These are phyloP conservation scores for Procambarus clarkii DNA, from an alignment of 1,140 invertebrate genomes.

Conservation along the genomic window DNA sequence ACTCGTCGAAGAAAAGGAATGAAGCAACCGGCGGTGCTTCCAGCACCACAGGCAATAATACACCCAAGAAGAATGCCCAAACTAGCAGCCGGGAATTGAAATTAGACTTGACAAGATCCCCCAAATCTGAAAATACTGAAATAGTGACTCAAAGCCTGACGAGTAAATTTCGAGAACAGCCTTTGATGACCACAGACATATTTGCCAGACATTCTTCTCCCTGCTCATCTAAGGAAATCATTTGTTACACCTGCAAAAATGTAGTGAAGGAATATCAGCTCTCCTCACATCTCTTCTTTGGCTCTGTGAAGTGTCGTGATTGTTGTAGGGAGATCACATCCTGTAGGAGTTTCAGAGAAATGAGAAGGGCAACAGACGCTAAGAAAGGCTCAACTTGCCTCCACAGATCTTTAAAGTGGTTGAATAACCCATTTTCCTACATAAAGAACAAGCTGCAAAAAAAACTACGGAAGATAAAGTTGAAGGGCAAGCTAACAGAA, in stretches of 20 bases:
- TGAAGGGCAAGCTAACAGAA: background rate
- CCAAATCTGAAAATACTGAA: background rate
- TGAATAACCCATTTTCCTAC: background rate
- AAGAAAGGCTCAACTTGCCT: background rate
- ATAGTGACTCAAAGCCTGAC: background rate
- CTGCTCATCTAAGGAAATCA: background rate
- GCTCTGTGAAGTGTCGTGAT: background rate
- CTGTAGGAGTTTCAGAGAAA: background rate
- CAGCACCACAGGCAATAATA: background rate
- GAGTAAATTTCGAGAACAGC: background rate
- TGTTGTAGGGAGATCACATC: background rate
- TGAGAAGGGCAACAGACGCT: background rate
- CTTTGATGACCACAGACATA: background rate
- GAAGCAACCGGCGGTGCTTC: background rate
- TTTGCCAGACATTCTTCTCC: background rate
- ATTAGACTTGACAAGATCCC: background rate
- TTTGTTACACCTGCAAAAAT: background rate
- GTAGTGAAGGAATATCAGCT: background rate
- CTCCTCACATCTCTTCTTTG: background rate
- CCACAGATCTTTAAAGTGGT: background rate
- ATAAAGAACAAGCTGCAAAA: background rate
- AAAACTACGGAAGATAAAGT: background rate
- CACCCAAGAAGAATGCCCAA: background rate
- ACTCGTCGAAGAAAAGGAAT: background rate
- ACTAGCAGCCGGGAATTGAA: background rate